Evolutionary conservation across 2,113 vertebrate species (phyloP).

Genomic region (Saguinus midas): DNA sequence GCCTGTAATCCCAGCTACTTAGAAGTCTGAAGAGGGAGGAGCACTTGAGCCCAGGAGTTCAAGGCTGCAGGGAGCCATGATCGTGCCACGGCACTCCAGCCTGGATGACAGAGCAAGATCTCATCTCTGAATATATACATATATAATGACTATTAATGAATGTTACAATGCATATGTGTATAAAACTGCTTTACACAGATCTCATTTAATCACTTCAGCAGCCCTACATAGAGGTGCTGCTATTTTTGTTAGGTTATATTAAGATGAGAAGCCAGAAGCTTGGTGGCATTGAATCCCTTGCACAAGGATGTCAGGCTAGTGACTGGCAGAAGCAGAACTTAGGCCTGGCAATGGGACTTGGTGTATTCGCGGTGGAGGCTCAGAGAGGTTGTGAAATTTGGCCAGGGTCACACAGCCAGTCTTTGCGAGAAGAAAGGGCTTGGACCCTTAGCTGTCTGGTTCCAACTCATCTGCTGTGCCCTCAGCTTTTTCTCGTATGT

Average conservation of each 20-base stretch:
- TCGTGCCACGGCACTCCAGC: neutral
- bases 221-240: neutral
- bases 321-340: neutral
- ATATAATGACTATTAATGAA: neutral
- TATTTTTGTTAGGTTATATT: neutral
- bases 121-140: neutral
- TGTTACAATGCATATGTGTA: neutral
- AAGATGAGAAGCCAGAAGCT: neutral
- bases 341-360: neutral
- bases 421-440: neutral
- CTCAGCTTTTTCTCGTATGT: neutral
- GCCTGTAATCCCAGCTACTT: too few relatives aligned
- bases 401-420: neutral
- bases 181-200: neutral
- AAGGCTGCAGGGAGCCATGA: neutral
- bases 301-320: neutral
- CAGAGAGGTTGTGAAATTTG: slow-evolving; percentile 23
- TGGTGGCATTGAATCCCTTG: neutral
- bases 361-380: neutral
- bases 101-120: too few relatives aligned
- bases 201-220: neutral
- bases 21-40: too few relatives aligned
- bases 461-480: neutral
- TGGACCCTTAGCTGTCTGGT: neutral
- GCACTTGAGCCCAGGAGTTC: neutral